Evolutionary conservation across 2,797 vertebrate species (phyloP), one percentile per base, ranked within the genome.

Genomic region (Bradypodion pumilum): DNA sequence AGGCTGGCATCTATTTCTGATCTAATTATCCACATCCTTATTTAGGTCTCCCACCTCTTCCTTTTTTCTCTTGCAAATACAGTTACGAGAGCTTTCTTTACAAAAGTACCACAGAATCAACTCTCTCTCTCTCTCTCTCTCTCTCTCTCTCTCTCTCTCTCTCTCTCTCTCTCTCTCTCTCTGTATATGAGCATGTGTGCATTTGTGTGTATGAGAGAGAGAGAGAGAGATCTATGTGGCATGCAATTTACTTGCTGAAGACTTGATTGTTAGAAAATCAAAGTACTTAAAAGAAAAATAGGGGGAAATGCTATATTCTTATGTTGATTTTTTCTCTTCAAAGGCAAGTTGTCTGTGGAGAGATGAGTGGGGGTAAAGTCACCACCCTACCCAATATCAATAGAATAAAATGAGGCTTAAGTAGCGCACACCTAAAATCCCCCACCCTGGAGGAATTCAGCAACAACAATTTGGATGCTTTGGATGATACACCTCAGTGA

Each of bases 1-100:
- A 96, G 95, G 92, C 94, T 93, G 91, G 93, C 94, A 94, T 96
- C 95, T 94, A 95, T 95, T 95, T 95, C 96, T 96, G 96, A 97
- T 97, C 97, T 97, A 97, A 98, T 98, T 97, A 97, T 94, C 94
- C 91, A 89, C 90, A 87, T 83, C 89, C 94, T 93, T 94, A 89
- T 95, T 89, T 70, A 32, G 84, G 93, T 87, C 86, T 70, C 92
- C 86, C 49, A 82, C 87, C 87, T 86, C 78, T 88, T 87, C 78
- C 88, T 92, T 89, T 90, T 86, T 87, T 91, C 82, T 84, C 91
- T 94, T 83, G 89, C 85, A 78, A 42, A 77, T 35, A 62, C 82
- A 87, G 83, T 94, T 85, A 94, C 94, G 94, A 88, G 87, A 87
- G 87, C 80, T 93, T 92, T 59, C 87, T 89, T 94, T 90, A 91